phyloP scores from a whole-genome alignment of 2,797 vertebrate species.

The Macrochelys suwanniensis region DNA sequence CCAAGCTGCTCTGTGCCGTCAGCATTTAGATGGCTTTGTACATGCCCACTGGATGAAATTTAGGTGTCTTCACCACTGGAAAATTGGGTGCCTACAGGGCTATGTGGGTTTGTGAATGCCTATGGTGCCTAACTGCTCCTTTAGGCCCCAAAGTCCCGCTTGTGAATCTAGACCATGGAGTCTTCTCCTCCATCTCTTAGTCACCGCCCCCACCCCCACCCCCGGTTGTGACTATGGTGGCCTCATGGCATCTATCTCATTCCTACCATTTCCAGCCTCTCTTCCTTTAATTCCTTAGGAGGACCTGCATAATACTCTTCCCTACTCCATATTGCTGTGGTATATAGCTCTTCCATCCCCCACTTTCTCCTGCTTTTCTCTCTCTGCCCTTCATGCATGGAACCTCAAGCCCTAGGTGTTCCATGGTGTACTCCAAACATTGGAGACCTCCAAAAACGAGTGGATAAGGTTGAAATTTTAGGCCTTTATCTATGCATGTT shows the following conservation, averaged over 20 bases:
- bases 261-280: neutral
- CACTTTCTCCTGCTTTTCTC: neutral
- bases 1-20: no score
- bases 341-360: neutral
- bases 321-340: neutral
- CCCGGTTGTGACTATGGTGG: neutral
- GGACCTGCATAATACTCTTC: neutral
- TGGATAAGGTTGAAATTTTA: slow-evolving; percentile 2
- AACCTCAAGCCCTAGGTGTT: neutral
- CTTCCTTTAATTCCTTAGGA: neutral
- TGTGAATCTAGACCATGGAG: neutral
- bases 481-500: neutral
- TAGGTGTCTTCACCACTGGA: no score
- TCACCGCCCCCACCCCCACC: fast-evolving
- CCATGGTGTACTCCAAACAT: neutral
- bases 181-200: neutral
- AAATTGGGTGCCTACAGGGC: no score
- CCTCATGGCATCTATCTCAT: neutral
- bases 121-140: no score
- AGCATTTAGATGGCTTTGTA: no score
- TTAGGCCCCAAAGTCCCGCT: no score
- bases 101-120: no score
- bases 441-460: neutral
- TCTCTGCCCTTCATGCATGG: neutral
- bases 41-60: no score